Base-by-base conservation (phyloP, 1,140 invertebrate genomes). In the Colletes gigas region DNA sequence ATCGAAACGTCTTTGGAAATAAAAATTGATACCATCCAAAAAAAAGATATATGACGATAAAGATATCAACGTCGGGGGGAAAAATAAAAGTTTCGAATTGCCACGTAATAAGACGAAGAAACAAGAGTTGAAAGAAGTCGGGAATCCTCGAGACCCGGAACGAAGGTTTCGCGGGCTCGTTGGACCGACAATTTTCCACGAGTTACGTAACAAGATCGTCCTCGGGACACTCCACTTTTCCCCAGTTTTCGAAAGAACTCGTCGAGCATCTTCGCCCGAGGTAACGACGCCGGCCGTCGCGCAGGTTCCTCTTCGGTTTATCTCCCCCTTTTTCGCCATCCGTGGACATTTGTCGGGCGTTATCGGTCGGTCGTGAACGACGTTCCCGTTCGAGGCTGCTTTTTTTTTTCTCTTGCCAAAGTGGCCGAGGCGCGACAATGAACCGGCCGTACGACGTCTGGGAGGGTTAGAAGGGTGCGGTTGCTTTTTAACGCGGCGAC, bases 201-300 rank as follows among this genome's bases (percentile, higher is more conserved):
- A 60, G 65, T 77, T 77, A 77, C 67, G 55, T 77, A 77, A 77
- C 74, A 14, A 60, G 12, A 17, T 15, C 47, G 15, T 60, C 41
- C 39, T 62, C 70, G 41, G 8, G 63, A 66, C n/a, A 66, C 63
- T 66, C 19, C 6, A 44, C 7, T 74, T 65, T 66, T 19, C 4
- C 19, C 19, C 19, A 50, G 21, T 39, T 77, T 69, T 50, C 74
- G 12, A 68, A 57, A 66, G 50, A 75, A 67, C 52, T 44, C 62
- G 62, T 6, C 62, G 3, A 41, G 14, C 62, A 63, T 19, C 19
- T 8, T 30, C 17, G 8, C 17, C n/a, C 10, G 9, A 4, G 1
- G 19, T 68, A 68, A 68, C 17, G 19, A 30, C 47, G 63, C 47
- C 6, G 62, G 9, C 63, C n/a, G 10, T 1, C 60, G 17, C 5